A percentile compares a stretch with the other conserved stretches of the same genome.
phyloP scores from a whole-genome alignment of 2,797 vertebrate genomes.

The Atherinosoma microstoma region DNA sequence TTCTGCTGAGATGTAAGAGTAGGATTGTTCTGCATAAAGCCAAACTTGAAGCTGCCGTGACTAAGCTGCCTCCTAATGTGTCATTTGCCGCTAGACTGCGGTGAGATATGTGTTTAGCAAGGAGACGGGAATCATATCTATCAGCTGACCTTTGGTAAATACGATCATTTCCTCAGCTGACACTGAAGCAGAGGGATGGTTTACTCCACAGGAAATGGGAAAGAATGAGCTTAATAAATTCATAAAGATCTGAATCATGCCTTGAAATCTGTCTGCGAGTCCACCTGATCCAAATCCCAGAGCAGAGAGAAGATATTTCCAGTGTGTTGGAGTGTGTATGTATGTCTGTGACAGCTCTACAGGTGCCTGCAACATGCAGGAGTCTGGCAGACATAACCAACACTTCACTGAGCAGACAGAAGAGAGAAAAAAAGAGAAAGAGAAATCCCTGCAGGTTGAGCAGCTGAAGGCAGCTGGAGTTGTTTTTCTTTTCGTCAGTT shows the following conservation, averaged over 20 bases:
- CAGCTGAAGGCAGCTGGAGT: constrained; percentile 49
- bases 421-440: not conserved
- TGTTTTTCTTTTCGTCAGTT: constrained; percentile 49
- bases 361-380: constrained; percentile 45
- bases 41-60: constrained; percentile 3
- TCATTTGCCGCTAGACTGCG: constrained; percentile 14
- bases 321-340: constrained; percentile 12
- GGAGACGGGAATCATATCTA: not conserved
- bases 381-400: constrained; percentile 49
- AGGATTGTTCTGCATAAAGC: not conserved
- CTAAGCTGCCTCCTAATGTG: constrained; percentile 17
- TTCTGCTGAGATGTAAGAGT: not conserved
- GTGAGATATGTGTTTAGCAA: not conserved
- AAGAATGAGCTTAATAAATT: constrained; percentile 11
- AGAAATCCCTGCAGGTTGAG: constrained; percentile 41
- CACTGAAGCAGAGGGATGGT: not conserved
- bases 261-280: constrained; percentile 10
- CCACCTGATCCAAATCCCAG: constrained; percentile 15
- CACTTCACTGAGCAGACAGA: constrained; percentile 34
- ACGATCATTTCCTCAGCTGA: constrained; percentile 1
- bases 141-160: constrained; percentile 9
- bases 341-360: constrained; percentile 33
- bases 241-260: constrained; percentile 5
- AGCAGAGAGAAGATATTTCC: constrained; percentile 10
- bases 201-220: not conserved